Percentiles rank a stretch among this genome's conserved stretches.
Conservation (phyloP, 2,113 vertebrate species). For the Pedetes capensis region DNA sequence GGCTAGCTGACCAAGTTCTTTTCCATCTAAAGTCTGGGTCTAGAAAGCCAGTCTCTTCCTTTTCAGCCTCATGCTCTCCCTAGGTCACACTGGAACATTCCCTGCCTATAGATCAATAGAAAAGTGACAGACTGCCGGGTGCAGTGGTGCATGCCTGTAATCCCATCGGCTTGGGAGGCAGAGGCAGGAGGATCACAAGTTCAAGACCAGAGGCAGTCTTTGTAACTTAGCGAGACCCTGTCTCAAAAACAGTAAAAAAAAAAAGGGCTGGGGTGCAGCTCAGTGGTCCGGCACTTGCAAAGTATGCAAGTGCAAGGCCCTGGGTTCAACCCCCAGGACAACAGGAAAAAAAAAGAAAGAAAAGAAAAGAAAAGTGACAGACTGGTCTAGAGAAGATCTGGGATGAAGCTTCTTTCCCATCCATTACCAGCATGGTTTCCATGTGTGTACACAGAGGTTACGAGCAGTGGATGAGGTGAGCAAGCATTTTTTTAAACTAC, state of each 20-base stretch:
- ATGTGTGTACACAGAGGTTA: neutral
- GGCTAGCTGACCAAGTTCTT: neutral
- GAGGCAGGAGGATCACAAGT: too few relatives aligned
- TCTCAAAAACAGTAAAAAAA: too few relatives aligned
- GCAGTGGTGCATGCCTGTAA: too few relatives aligned
- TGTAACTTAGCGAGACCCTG: too few relatives aligned
- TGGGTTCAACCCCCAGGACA: too few relatives aligned
- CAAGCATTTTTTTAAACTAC: neutral
- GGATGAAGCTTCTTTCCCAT: neutral
- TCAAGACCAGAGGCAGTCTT: too few relatives aligned
- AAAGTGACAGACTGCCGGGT: neutral
- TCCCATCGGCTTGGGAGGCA: too few relatives aligned
- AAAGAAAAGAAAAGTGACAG: neutral
- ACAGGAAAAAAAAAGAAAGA: too few relatives aligned
- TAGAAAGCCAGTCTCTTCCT: neutral
- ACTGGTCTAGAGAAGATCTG: neutral
- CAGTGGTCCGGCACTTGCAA: too few relatives aligned
- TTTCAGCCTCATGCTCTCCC: neutral
- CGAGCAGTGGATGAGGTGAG: neutral
- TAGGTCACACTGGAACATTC: neutral
- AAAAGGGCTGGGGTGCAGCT: too few relatives aligned
- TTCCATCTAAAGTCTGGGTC: neutral
- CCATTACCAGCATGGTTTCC: neutral
- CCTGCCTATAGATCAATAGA: neutral
- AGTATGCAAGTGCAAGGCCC: too few relatives aligned